Evolutionary conservation across 1,140 invertebrate genomes (phyloP).

Genomic region (Dolichoris vasculosae): DNA sequence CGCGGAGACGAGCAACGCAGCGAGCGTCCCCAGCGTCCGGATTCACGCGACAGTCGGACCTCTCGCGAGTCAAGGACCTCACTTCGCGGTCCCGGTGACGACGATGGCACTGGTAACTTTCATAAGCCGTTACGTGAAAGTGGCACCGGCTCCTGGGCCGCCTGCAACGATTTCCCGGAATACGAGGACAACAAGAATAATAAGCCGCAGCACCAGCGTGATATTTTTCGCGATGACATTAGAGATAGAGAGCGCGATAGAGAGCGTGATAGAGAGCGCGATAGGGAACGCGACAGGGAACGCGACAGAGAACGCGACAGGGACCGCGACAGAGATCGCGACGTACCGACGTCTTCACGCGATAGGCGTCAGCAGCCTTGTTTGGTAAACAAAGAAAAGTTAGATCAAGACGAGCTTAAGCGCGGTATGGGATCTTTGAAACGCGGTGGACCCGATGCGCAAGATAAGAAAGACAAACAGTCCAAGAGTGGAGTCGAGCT

Average conservation of each 20-base stretch:
- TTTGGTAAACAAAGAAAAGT: conserved; percentile 78
- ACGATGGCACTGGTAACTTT: conserved; percentile 62
- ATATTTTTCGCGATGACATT: conserved; percentile 54
- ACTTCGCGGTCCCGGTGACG: conserved; percentile 64
- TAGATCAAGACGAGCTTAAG: conserved; percentile 78
- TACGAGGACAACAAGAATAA: conserved; percentile 68
- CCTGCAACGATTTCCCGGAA: conserved; percentile 68
- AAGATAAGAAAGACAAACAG: conserved; percentile 68
- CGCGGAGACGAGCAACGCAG: conserved; percentile 54
- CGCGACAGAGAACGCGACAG: conserved; percentile 59
- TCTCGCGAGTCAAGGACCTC: conserved; percentile 77
- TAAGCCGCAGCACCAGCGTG: conserved; percentile 59
- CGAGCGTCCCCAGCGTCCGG: conserved; percentile 77
- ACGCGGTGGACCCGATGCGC: conserved; percentile 62
- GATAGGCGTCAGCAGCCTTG: conserved; percentile 75
- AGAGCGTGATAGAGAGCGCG: conserved; percentile 57
- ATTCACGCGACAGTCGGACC: conserved; percentile 76
- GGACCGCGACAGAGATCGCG: conserved; percentile 58
- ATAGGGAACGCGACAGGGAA: conserved; percentile 60
- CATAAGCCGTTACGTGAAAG: conserved; percentile 62
- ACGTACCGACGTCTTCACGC: conserved; percentile 72
- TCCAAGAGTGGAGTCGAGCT: conserved; percentile 45
- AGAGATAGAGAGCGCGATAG: no score
- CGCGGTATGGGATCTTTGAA: conserved; percentile 76
- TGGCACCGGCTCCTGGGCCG: conserved; percentile 70